Percentiles rank a stretch among this genome's conserved stretches.
Conservation (phyloP, 2,113 vertebrate species). For the Illadopsis cleaveri region DNA sequence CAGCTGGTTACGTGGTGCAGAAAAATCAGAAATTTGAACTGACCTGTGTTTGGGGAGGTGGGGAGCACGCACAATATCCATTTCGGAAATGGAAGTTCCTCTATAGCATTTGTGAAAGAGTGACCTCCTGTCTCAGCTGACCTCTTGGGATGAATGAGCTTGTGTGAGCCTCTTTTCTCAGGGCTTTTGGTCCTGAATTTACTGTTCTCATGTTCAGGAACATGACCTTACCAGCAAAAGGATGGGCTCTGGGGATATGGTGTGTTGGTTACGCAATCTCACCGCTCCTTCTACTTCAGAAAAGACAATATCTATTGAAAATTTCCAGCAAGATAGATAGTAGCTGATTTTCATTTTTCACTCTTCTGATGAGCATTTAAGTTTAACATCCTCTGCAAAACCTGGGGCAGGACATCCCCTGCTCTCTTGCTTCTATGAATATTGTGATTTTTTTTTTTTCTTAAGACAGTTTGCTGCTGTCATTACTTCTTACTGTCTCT, state of each 20-base stretch:
- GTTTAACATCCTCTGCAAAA: neutral
- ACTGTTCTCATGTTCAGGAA: neutral
- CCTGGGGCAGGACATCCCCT: neutral
- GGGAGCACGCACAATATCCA: neutral
- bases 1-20: neutral
- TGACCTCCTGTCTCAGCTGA: neutral
- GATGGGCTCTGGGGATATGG: neutral
- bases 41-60: neutral
- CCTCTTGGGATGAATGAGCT: accelerated
- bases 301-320: neutral
- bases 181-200: neutral
- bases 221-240: neutral
- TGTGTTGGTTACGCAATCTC: neutral
- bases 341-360: neutral
- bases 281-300: neutral
- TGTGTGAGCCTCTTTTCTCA: neutral
- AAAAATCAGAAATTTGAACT: neutral
- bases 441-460: neutral
- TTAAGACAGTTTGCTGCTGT: neutral
- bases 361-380: neutral
- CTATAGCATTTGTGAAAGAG: neutral
- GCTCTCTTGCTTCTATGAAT: neutral
- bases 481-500: neutral
- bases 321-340: neutral
- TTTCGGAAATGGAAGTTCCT: neutral